Conservation (phyloP, 2,113 vertebrate genomes). For the Hippocampus zosterae region DNA sequence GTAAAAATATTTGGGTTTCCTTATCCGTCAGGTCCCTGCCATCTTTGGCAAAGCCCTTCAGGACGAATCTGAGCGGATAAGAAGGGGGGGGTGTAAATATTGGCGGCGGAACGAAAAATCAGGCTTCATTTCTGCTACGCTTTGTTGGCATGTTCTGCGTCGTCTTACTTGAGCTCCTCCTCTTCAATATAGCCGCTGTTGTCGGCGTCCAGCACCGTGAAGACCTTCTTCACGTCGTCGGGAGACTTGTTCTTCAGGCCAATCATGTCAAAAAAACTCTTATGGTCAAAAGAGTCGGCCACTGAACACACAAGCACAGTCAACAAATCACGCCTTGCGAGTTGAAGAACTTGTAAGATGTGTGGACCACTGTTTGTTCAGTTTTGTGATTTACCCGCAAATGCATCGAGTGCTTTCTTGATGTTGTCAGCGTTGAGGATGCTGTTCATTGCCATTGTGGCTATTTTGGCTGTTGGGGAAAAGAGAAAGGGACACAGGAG, state of each 20-base stretch:
- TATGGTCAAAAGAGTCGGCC: conserved; percentile 78
- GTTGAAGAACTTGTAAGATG: too few relatives aligned
- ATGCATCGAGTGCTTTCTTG: conserved; percentile 75
- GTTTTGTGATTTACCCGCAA: conserved; percentile 65
- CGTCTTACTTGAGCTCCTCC: conserved; percentile 78
- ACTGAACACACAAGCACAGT: conserved; percentile 39
- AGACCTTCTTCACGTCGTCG: conserved; percentile 76
- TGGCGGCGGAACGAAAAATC: neutral
- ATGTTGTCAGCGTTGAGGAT: conserved; percentile 79
- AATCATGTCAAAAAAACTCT: conserved; percentile 78
- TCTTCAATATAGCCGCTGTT: conserved; percentile 81
- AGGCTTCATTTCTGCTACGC: neutral
- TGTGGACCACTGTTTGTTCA: too few relatives aligned
- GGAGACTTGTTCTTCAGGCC: conserved; percentile 74
- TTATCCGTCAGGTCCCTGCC: conserved; percentile 84
- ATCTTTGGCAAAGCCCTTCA: conserved; percentile 82
- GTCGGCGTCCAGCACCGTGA: conserved; percentile 79
- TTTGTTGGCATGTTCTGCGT: neutral
- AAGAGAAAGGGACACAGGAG: conserved; percentile 1
- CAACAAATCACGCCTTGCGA: too few relatives aligned
- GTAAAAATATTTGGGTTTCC: conserved; percentile 86
- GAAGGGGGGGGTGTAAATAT: neutral
- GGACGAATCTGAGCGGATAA: conserved; percentile 72
- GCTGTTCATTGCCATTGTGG: conserved; percentile 74
- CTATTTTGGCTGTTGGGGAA: conserved; percentile 59